Evolutionary conservation across 1,140 invertebrate genomes (phyloP).

Genomic region (Polypedilum pembai): DNA sequence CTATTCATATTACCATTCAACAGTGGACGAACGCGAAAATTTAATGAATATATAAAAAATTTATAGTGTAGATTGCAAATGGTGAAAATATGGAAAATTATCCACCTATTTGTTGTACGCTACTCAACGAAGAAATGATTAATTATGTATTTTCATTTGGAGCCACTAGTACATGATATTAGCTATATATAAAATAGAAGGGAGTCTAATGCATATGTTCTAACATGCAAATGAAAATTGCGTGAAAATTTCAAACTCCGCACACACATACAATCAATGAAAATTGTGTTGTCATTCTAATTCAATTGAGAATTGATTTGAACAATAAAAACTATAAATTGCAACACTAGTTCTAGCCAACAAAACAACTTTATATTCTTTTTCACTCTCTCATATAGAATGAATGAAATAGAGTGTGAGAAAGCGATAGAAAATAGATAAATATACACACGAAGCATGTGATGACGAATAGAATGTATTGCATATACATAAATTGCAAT

Average conservation of each 20-base stretch:
- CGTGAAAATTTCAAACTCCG: not conserved
- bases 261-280: not conserved
- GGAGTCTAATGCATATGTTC: not conserved
- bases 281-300: constrained; percentile 10
- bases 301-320: constrained; percentile 13
- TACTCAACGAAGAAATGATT: constrained; percentile 20
- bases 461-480: not conserved
- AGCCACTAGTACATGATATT: not conserved
- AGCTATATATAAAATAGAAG: not conserved
- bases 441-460: not conserved
- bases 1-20: not conserved
- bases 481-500: constrained; percentile 8
- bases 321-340: constrained; percentile 5
- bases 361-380: not conserved
- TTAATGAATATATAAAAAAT: not conserved
- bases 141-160: constrained; percentile 24
- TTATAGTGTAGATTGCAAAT: not conserved
- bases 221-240: constrained; percentile 23
- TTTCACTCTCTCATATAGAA: not conserved
- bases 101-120: constrained; percentile 27
- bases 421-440: not conserved
- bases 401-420: not conserved
- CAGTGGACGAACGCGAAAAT: not conserved
- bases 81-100: not conserved
- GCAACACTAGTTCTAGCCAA: not conserved